A percentile compares a stretch with the other conserved stretches of the same genome.
These are phyloP conservation scores for Bubalus kerabau DNA, from an alignment of 2,113 vertebrate species.

Conservation along the genomic window DNA sequence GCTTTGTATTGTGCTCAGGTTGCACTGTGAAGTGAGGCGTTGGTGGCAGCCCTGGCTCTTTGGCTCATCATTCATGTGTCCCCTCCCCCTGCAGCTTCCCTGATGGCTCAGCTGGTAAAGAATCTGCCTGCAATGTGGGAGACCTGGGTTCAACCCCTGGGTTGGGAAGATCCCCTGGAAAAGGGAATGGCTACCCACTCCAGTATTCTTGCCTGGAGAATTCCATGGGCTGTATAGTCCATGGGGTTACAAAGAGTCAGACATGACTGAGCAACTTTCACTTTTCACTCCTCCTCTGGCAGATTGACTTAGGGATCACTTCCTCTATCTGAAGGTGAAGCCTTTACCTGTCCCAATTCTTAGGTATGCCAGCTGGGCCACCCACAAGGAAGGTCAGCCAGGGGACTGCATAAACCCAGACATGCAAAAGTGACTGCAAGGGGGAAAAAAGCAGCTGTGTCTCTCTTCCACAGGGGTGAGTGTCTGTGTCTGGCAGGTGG, in stretches of 20 bases:
- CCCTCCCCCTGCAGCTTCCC: neutral
- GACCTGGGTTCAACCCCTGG: neutral
- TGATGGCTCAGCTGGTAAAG: neutral
- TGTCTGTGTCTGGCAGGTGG: neutral
- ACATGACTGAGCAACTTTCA: neutral
- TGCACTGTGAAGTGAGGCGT: accelerated
- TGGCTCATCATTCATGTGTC: neutral
- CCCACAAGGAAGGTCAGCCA: neutral
- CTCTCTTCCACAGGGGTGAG: neutral
- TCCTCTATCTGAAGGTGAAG: neutral
- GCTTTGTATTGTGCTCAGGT: neutral
- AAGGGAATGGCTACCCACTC: neutral
- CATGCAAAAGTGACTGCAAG: neutral
- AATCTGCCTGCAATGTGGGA: neutral
- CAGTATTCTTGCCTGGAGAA: neutral
- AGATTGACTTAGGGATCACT: neutral
- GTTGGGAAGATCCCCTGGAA: neutral
- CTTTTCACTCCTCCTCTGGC: neutral
- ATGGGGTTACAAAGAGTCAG: neutral
- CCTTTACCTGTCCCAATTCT: neutral
- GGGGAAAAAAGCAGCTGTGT: neutral
- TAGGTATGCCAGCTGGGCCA: neutral
- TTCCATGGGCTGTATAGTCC: neutral
- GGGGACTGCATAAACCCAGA: neutral
- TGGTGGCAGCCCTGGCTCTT: neutral